Evolutionary conservation across 2,113 vertebrate species (phyloP).

Genomic region (Vanacampus margaritifer): DNA sequence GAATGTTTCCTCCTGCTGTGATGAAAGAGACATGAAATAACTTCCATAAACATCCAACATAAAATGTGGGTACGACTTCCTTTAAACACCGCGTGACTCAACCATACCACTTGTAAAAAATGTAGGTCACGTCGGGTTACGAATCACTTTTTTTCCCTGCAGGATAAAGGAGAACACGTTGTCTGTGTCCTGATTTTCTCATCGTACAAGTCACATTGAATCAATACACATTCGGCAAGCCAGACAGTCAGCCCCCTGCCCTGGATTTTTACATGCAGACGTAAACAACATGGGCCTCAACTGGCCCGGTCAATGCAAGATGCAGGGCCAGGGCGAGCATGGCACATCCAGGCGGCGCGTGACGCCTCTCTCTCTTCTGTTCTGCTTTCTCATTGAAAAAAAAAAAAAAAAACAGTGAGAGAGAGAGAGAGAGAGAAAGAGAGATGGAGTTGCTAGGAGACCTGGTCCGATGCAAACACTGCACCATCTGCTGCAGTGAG

Average conservation of each 20-base stretch:
- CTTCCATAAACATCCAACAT: neutral
- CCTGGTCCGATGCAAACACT: constrained; percentile 65
- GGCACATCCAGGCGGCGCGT: constrained; percentile 60
- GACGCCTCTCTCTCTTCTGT: constrained; percentile 55
- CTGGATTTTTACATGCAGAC: constrained; percentile 36
- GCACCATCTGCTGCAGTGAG: constrained; percentile 72
- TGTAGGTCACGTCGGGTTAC: constrained; percentile 40
- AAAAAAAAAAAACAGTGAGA: constrained; percentile 24
- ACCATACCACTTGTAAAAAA: constrained; percentile 41
- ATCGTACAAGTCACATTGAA: constrained; percentile 34
- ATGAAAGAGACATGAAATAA: neutral
- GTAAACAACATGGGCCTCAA: constrained; percentile 41
- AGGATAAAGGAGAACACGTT: neutral
- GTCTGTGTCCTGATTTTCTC: constrained; percentile 26
- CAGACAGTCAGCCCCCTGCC: constrained; percentile 41
- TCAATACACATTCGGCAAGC: constrained; percentile 44
- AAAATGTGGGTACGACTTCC: neutral
- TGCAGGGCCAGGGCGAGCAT: constrained; percentile 26
- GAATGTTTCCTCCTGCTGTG: neutral
- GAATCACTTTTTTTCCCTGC: constrained; percentile 19
- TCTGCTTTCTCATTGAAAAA: constrained; percentile 26
- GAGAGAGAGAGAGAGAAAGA: constrained; percentile 23
- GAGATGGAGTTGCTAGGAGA: constrained; percentile 74
- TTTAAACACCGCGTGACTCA: constrained; percentile 25
- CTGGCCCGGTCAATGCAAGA: constrained; percentile 50